Base-by-base conservation (phyloP, 2,888 invertebrate genomes). In the Macrosiphum euphorbiae region DNA sequence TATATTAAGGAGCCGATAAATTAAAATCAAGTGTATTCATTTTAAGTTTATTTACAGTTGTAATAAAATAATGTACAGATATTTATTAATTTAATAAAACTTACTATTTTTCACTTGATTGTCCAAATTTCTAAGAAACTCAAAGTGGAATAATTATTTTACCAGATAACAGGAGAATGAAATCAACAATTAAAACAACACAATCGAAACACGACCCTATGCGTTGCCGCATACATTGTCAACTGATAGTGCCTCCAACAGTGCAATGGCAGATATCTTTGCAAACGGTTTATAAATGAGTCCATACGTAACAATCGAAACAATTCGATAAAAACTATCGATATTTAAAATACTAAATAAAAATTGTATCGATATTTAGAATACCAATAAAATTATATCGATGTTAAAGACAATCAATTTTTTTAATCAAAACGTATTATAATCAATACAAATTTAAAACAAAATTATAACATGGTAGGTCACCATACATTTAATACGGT, bases 261-360 rank as follows among this genome's bases (percentile, higher is more conserved):
- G 28, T 67, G 78, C 35, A 78, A 35, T 78, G 78, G 20, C 35
- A 35, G 35, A 78, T 78, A 20, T 88, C 52, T 78, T 44, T 78
- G 55, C 41, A 92, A 78, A 78, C 88, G n/a, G 78, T 52, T 92
- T 92, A 88, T 88, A 92, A 92, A 78, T 55, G 88, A 92, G 24
- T 10, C n/a, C 13, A 61, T 28, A 35, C 8, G 41, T 88, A 41
- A 92, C 88, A 78, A 88, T 88, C 92, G 92, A 88, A 10, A 92
- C 78, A 24, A 88, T 92, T 86, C 67, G 41, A 87, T 67, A 41
- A 28, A 13, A 88, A 55, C 52, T 41, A 92, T 92, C 92, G 88
- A 92, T 88, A 78, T 61, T 50, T 61, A 24, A 61, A 35, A 61
- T 47, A 58, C 11, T 35, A 16, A 26, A 55, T 35, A 24, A 13